These are phyloP conservation scores for Psilopogon haemacephalus DNA, from an alignment of 2,113 vertebrate genomes.

Conservation along the genomic window DNA sequence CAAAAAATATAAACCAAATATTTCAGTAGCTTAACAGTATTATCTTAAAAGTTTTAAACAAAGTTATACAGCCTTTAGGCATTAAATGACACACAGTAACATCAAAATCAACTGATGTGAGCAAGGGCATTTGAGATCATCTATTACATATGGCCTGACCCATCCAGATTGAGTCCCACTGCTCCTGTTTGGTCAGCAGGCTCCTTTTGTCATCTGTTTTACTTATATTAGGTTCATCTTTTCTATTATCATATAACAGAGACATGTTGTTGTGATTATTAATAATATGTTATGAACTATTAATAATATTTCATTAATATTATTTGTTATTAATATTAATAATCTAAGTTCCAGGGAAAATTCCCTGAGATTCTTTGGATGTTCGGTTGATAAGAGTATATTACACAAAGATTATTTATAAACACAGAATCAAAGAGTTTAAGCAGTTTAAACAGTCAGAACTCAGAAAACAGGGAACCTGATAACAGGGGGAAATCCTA, in stretches of 20 bases:
- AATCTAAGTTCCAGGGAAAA: too few relatives aligned
- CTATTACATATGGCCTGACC: slow-evolving; percentile 48
- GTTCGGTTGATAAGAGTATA: too few relatives aligned
- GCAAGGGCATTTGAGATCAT: slow-evolving; percentile 40
- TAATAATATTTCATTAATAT: too few relatives aligned
- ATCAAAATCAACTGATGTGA: slow-evolving; percentile 47
- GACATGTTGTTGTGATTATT: too few relatives aligned
- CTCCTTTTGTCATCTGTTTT: slow-evolving; percentile 63
- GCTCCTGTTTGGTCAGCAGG: slow-evolving; percentile 62
- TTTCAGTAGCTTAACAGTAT: slow-evolving; percentile 48
- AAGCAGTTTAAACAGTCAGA: too few relatives aligned
- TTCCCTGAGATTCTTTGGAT: too few relatives aligned
- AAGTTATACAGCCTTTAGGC: slow-evolving; percentile 7
- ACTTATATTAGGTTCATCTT: slow-evolving; percentile 10
- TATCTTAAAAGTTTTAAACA: slow-evolving; percentile 51
- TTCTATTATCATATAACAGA: slow-evolving; percentile 1
- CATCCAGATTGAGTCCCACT: slow-evolving; percentile 33
- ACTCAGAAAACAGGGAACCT: too few relatives aligned
- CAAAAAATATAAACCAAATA: slow-evolving; percentile 26
- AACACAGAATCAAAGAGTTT: too few relatives aligned
- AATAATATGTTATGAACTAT: too few relatives aligned
- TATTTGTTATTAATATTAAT: too few relatives aligned
- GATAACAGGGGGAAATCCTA: too few relatives aligned
- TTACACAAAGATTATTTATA: too few relatives aligned
- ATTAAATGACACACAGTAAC: background rate